phyloP scores from a whole-genome alignment of 2,888 invertebrate species.

The Cerastoderma edule region DNA sequence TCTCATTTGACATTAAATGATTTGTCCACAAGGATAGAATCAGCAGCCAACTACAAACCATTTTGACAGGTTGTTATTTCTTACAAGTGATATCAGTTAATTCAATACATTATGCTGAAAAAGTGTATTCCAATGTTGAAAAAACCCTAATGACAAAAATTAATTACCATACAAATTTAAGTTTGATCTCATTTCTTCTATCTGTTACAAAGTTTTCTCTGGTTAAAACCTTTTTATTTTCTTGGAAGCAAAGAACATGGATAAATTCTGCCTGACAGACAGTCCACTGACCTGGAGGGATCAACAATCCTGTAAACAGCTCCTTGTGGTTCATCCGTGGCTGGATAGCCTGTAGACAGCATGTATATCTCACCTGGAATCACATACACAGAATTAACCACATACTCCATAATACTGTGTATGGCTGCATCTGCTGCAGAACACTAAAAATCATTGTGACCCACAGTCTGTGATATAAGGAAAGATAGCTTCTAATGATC shows the following conservation, averaged over 20 bases:
- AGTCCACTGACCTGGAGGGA: conserved; percentile 64
- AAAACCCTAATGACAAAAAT: neutral
- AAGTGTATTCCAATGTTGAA: neutral
- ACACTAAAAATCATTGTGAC: neutral
- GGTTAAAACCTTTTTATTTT: too few species aligned
- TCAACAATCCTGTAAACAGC: conserved; percentile 68
- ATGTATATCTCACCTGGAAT: conserved; percentile 69
- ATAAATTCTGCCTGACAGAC: neutral
- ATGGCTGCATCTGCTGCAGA: neutral
- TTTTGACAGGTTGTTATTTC: neutral
- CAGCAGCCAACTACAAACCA: neutral
- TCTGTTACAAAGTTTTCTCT: too few species aligned
- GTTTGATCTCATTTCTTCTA: too few species aligned
- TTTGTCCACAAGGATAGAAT: neutral
- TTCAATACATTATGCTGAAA: neutral
- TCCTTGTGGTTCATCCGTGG: conserved; percentile 47
- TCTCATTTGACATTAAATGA: neutral
- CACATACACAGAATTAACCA: neutral
- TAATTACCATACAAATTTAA: neutral
- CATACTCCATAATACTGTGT: neutral
- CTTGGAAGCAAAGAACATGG: too few species aligned
- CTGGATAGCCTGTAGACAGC: conserved; percentile 60
- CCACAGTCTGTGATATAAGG: neutral
- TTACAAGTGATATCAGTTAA: neutral
- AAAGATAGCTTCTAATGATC: neutral